Conservation (phyloP, 2,888 invertebrate species). For the Platycnemis pennipes region DNA sequence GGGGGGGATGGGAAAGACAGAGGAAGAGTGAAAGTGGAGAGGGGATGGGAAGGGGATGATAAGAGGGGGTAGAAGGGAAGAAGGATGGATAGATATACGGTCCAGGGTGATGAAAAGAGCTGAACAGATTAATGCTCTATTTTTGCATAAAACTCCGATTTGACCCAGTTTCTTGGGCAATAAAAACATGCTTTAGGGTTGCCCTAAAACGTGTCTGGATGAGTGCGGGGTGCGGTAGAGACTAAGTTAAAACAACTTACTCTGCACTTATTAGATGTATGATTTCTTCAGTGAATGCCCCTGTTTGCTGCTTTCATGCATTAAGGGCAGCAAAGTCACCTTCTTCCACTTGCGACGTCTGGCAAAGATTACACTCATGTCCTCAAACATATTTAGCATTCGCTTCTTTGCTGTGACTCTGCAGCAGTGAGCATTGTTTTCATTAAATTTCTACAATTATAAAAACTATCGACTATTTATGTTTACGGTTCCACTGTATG, state of each 20-base stretch:
- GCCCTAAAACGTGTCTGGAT: neutral
- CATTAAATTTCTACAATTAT: no score
- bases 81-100: neutral
- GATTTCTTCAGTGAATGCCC: no score
- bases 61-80: neutral
- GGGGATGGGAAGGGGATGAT: neutral
- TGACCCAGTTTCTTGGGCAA: neutral
- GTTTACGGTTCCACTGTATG: no score
- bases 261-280: no score
- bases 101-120: neutral
- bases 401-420: no score
- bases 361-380: no score
- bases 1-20: neutral
- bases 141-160: constrained; percentile 8
- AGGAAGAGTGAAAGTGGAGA: neutral
- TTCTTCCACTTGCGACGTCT: no score
- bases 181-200: neutral
- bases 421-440: no score
- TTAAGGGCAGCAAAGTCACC: no score
- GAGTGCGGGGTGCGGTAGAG: neutral
- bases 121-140: neutral
- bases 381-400: no score
- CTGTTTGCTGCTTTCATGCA: no score
- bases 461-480: no score
- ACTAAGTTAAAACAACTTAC: neutral